Base-by-base conservation (phyloP, 30 jellyfish, hydroid and myxozoan genomes). In the Rhopilema esculentum region DNA sequence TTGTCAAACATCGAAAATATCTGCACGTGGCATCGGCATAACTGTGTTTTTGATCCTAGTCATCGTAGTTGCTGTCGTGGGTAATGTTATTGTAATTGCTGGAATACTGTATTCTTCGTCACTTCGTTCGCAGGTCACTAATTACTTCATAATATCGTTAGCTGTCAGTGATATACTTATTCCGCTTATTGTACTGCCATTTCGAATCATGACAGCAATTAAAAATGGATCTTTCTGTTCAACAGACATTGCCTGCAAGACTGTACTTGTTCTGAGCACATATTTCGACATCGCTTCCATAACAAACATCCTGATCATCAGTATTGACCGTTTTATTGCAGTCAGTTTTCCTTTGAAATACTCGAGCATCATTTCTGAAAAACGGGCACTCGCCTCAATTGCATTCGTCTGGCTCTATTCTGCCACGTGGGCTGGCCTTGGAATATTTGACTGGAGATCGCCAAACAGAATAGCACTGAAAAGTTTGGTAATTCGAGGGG, bases 251-350 rank as follows among this genome's bases (percentile, higher is more conserved):
- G 95, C 83, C 48, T 93, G 98, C 90, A 80, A 84, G 40, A 6
- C 77, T 8, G 83, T 32, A 2, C 69, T 62, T n/a, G 21, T 69
- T 24, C 27, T 88, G 51, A 91, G 83, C 68, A 53, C 77, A 24
- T 48, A 87, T 33, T 26, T 76, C 27, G 80, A 86, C 57, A 67
- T 75, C 8, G 92, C 96, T 17, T 93, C 97, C 9, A 77, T 93
- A 21, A 67, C 97, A 22, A 81, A 73, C 75, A 74, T 93, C 66
- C 74, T 93, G 57, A 32, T 87, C 61, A 93, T 93, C 57, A 89
- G 96, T 85, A 78, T 93, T 75, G 98, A 93, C 68, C 90, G 97
- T 23, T 91, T 77, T 86, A 31, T 82, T 12, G 91, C 97, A 0
- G 68, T 91, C 52, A 40, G 20, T 16, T 28, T 49, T 8, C 96